Base-by-base conservation (phyloP, 2,113 vertebrate genomes). In the Panthera uncia region DNA sequence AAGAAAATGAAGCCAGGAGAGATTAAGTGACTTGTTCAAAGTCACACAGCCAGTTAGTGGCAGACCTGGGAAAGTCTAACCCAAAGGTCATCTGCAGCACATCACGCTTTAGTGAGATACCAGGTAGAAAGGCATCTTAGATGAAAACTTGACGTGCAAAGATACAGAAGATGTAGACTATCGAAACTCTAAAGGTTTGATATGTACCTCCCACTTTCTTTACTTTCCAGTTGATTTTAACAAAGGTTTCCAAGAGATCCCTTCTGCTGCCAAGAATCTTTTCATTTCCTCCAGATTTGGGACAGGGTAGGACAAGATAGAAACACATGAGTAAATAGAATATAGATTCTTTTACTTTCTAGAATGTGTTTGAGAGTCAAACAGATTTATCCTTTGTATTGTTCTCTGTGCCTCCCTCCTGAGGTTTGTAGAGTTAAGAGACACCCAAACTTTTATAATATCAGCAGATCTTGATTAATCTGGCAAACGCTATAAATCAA, bases 401-500 rank as follows among this genome's bases (percentile, higher is more conserved):
- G 3, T 63, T n/a, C 65, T 71, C 13, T 84, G 38, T 38, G 23
- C 27, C 61, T 95, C 36, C 27, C 25, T 96, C 50, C 45, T 81
- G 92, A 81, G 18, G 4, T 57, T 55, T 61, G 96, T 91, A 95
- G 90, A 45, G 97, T 98, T 98, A 98, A 98, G 45, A 81, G 57
- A 91, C 19, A 31, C 76, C 33, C 92, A 88, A 65, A 55, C 76
- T 97, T 94, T 94, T 95, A 23, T 95, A 90, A 73, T 27, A 92
- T 90, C 63, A 97, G 74, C 88, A 95, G 87, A 97, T 94, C 92
- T 96, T 0, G 0, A 97, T 96, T 97, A 97, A 94, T 92, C 95
- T 97, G 80, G 65, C 68, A 98, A 98, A 98, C 73, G 97, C 63
- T 81, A 98, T 98, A 98, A 98, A 98, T 98, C 98, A 98, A 98